Base-by-base conservation (phyloP, 2,888 invertebrate genomes). In the Dione vanillae region DNA sequence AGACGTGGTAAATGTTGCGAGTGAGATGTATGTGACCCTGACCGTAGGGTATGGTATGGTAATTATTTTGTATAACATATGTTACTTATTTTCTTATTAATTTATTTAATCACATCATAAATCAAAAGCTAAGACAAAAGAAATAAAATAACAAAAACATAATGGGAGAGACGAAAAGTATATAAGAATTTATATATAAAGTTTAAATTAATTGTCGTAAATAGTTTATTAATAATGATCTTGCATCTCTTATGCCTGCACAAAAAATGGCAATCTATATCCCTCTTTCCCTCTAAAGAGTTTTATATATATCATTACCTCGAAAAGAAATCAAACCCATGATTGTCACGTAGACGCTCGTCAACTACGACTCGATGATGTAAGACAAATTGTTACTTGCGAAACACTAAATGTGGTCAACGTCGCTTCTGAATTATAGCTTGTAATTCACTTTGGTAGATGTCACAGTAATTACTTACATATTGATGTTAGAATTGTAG, bases 11-110 rank as follows among this genome's bases (percentile, higher is more conserved):
- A 75, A 72, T 75, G 75, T 67, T 73, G 72, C 66, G 74, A 69
- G 68, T 80, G 78, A 81, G 75, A 81, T 80, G 80, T 78, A 76
- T 49, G 79, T 80, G 77, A 77, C 61, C 67, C 66, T 71, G 47
- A 45, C 14, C 20, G n/a, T 14, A 45, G 41, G 43, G 41, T 20
- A 27, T n/a, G n/a, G n/a, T n/a, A n/a, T 61, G 59, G 27, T 20
- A 35, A 40, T 56, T 16, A 16, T 40, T 56, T 40, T 47, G 3
- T 16, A 47, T n/a, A n/a, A n/a, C n/a, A n/a, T n/a, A n/a, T n/a
- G n/a, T n/a, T n/a, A n/a, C n/a, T n/a, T n/a, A n/a, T n/a, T n/a
- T n/a, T n/a, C n/a, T n/a, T n/a, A n/a, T n/a, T n/a, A n/a, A n/a
- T n/a, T n/a, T n/a, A n/a, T n/a, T n/a, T n/a, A n/a, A n/a, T n/a